Evolutionary conservation across 2,888 invertebrate genomes (phyloP), one percentile per base, ranked within the genome.

Genomic region (Trachelus stipa): DNA sequence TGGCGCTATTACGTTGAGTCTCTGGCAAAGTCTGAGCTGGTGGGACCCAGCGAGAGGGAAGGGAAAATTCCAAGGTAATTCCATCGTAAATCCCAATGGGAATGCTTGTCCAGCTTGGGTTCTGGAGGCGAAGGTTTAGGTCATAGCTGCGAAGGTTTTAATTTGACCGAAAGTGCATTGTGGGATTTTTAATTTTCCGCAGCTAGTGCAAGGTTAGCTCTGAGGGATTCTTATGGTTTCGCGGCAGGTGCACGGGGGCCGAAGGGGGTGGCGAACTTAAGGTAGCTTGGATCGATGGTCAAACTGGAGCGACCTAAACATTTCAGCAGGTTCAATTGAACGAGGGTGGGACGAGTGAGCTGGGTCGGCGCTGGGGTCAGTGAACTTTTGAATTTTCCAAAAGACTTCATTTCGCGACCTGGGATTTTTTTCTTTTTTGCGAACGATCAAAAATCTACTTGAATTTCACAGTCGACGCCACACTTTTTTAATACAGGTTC

Each of bases 221-320:
- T 23, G 23, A 23, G 56, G 15, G 56, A 23, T 9, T 23, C 56
- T 56, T 56, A 23, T 1, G 71, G 78, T 76, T 76, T 73, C 35
- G 40, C 56, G 74, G 75, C 78, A 80, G 80, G 80, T 80, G 78
- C 74, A 34, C 34, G 34, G 34, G 34, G n/a, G 76, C 12, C 15
- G 68, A 34, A 69, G 71, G 40, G 77, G 68, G 4, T 12, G 37
- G 31, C 12, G 31, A 34, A 73, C 31, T 69, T 73, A 77, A 73
- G 40, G 15, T 9, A 40, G 68, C 34, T 68, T 11, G 74, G 76
- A 79, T 84, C 83, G 81, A 83, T 81, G 35, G 37, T 37, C 34
- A 37, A 80, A 81, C 77, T 82, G 76, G 82, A 73, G 37, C 85
- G 69, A 23, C 73, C 73, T 79, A 77, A 84, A 81, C 79, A 81